Conservation (phyloP, 2,888 invertebrate genomes). For the Atethmia centrago region DNA sequence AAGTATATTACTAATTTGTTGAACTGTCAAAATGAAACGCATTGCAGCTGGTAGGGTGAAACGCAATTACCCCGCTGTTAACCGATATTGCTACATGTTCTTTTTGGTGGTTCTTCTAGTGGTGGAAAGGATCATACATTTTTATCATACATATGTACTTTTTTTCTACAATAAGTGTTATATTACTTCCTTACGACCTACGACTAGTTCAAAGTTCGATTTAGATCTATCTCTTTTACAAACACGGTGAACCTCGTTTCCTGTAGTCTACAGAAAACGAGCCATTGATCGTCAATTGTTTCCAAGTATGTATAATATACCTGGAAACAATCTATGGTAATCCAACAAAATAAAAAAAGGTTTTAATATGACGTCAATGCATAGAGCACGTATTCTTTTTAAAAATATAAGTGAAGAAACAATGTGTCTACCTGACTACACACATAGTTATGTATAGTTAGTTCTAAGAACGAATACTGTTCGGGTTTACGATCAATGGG, state of each 20-base stretch:
- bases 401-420: slow-evolving; percentile 16
- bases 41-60: no score
- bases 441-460: slow-evolving; percentile 1
- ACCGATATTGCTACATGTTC: slow-evolving; percentile 12
- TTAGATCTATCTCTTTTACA: background rate
- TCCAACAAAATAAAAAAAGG: slow-evolving; percentile 8
- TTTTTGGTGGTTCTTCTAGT: background rate
- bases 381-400: background rate
- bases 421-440: slow-evolving; percentile 58
- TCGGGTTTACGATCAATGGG: slow-evolving; percentile 10
- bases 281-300: no score
- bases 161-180: background rate
- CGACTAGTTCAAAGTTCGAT: background rate
- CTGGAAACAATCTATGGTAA: background rate
- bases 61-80: no score
- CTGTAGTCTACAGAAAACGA: no score
- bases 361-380: background rate
- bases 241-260: background rate
- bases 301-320: no score
- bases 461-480: slow-evolving; percentile 44
- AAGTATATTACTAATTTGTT: no score
- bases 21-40: no score
- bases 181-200: background rate
- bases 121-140: background rate
- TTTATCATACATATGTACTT: background rate